Evolutionary conservation across 2,888 invertebrate genomes (phyloP).

Genomic region (Strigamia transsilvanica): DNA sequence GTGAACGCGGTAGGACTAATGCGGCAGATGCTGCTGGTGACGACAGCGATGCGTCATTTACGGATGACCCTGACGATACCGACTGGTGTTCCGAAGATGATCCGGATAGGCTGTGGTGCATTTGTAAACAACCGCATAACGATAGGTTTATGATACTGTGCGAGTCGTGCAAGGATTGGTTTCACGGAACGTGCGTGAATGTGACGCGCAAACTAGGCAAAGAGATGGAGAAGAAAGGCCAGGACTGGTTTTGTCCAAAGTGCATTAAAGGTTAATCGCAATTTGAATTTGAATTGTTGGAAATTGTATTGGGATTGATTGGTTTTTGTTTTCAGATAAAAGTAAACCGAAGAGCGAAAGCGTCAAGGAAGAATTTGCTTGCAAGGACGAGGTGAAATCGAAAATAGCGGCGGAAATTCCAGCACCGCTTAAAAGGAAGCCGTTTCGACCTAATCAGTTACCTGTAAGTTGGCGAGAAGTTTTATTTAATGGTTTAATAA

Average conservation of each 20-base stretch:
- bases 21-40: constrained; percentile 36
- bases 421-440: neutral
- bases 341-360: constrained; percentile 12
- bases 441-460: constrained; percentile 18
- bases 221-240: constrained; percentile 87
- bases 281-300: neutral
- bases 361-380: neutral
- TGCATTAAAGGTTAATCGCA: constrained; percentile 66
- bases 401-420: constrained; percentile 34
- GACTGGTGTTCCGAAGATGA: constrained; percentile 76
- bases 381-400: neutral
- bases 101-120: constrained; percentile 92
- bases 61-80: constrained; percentile 67
- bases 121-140: constrained; percentile 93
- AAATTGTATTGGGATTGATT: neutral
- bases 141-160: constrained; percentile 96
- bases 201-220: constrained; percentile 81
- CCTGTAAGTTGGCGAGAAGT: neutral
- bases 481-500: neutral
- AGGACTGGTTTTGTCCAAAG: constrained; percentile 89
- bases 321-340: constrained; percentile 16
- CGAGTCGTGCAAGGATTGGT: constrained; percentile 96
- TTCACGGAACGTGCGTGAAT: constrained; percentile 96
- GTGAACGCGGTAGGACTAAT: neutral
- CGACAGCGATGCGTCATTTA: constrained; percentile 69